Conservation (phyloP, 2,797 vertebrate species). For the Leuciscus waleckii region DNA sequence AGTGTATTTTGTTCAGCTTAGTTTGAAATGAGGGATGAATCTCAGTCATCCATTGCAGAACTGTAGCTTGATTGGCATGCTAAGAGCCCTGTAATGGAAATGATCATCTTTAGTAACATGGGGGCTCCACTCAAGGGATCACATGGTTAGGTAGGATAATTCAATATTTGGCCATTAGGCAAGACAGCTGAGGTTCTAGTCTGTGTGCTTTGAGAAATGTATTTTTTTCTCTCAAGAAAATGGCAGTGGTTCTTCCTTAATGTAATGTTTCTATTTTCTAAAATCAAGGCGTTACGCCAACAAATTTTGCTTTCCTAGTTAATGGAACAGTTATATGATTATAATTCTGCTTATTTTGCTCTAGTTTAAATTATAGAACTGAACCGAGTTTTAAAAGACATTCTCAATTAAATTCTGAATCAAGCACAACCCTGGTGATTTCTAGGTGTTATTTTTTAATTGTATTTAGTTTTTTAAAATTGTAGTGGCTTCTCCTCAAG, state of each 20-base stretch:
- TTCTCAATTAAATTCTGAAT: background rate
- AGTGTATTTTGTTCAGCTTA: slow-evolving; percentile 57
- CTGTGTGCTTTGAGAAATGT: background rate
- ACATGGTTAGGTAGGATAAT: slow-evolving; percentile 8
- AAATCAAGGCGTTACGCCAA: background rate
- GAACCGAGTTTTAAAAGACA: background rate
- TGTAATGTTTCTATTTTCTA: background rate
- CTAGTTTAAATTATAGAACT: background rate
- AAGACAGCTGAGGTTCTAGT: background rate
- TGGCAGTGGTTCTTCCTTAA: background rate
- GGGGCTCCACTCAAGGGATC: slow-evolving; percentile 23
- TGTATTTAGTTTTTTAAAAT: background rate
- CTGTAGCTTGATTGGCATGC: slow-evolving; percentile 44
- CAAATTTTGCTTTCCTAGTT: background rate
- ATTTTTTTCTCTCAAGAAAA: background rate
- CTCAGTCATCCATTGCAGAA: slow-evolving; percentile 45
- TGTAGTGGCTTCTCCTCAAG: background rate
- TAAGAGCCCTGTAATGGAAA: slow-evolving; percentile 37
- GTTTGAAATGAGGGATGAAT: slow-evolving; percentile 49
- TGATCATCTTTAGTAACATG: slow-evolving; percentile 38
- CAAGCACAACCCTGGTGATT: background rate
- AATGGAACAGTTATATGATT: background rate
- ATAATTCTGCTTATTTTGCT: no score
- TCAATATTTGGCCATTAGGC: background rate
- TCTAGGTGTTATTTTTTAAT: background rate